Evolutionary conservation across 2,888 invertebrate genomes (phyloP).

Genomic region (Cotesia congregata): DNA sequence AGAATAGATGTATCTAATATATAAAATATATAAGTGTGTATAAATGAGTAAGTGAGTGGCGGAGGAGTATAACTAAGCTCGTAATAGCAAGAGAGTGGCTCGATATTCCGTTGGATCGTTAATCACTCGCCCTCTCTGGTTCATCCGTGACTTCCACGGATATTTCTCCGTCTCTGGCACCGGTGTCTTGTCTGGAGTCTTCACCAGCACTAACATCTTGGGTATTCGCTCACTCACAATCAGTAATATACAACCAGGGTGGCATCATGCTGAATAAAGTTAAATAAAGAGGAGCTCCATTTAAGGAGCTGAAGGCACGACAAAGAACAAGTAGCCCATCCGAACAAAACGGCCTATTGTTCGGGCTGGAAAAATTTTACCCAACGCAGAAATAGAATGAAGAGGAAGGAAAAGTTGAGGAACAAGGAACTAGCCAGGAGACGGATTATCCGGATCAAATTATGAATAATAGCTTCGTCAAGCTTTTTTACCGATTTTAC

Average conservation of each 20-base stretch:
- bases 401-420: constrained; percentile 22
- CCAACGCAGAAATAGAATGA: constrained; percentile 1
- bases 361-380: not conserved
- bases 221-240: constrained; percentile 25
- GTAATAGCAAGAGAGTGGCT: not conserved
- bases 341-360: constrained; percentile 31
- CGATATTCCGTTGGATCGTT: constrained; percentile 45
- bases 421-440: constrained; percentile 7
- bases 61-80: not conserved
- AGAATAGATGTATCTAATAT: not conserved
- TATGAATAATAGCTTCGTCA: constrained; percentile 49
- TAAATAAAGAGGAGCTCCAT: not conserved
- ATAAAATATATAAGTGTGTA: not conserved
- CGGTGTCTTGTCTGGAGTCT: not conserved
- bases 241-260: constrained; percentile 4
- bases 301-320: not conserved
- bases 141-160: constrained; percentile 8
- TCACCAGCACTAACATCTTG: constrained; percentile 6
- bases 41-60: not conserved
- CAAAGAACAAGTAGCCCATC: constrained; percentile 22
- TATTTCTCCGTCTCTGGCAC: not conserved
- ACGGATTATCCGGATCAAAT: constrained; percentile 50
- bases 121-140: constrained; percentile 42
- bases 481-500: constrained; percentile 28
- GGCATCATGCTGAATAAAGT: not conserved